A percentile compares a stretch with the other conserved stretches of the same genome.
These are phyloP conservation scores for Elaeidobius kamerunicus DNA, from an alignment of 2,888 invertebrate species.

Conservation along the genomic window DNA sequence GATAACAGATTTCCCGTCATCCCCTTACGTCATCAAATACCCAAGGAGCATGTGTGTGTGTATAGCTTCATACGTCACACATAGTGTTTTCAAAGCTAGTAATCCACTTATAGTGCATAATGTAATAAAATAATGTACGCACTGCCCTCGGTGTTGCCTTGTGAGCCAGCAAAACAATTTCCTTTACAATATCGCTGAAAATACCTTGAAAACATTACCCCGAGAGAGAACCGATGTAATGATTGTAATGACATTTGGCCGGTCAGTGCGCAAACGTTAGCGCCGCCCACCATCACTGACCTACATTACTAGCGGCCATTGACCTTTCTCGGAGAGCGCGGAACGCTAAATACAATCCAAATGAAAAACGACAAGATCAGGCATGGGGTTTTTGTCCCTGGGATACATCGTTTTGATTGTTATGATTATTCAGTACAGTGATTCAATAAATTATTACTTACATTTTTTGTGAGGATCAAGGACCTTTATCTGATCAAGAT, in stretches of 20 bases:
- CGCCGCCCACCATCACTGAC: slow-evolving; percentile 49
- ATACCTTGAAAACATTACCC: slow-evolving; percentile 32
- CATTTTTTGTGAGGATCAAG: slow-evolving; percentile 38
- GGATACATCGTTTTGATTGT: too few species aligned
- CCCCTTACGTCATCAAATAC: too few species aligned
- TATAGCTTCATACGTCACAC: too few species aligned
- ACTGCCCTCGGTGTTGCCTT: too few species aligned
- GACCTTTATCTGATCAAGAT: slow-evolving; percentile 26
- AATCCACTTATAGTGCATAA: too few species aligned
- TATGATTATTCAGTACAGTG: too few species aligned
- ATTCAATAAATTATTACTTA: too few species aligned
- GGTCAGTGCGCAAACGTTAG: slow-evolving; percentile 42
- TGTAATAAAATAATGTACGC: neutral
- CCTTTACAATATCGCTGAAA: slow-evolving; percentile 25
- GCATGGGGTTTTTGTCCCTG: too few species aligned
- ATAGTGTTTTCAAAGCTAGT: too few species aligned
- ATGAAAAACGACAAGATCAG: slow-evolving; percentile 39
- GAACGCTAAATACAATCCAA: slow-evolving; percentile 42
- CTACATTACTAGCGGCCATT: slow-evolving; percentile 47
- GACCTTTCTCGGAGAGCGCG: slow-evolving; percentile 41
- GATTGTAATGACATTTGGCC: slow-evolving; percentile 27
- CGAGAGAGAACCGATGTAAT: slow-evolving; percentile 23
- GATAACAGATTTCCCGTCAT: too few species aligned
- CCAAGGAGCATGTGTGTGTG: too few species aligned
- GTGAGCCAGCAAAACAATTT: slow-evolving; percentile 8